A percentile compares a stretch with the other conserved stretches of the same genome.
These are phyloP conservation scores for Trachelus tabidus DNA, from an alignment of 2,888 invertebrate genomes.

Conservation along the genomic window DNA sequence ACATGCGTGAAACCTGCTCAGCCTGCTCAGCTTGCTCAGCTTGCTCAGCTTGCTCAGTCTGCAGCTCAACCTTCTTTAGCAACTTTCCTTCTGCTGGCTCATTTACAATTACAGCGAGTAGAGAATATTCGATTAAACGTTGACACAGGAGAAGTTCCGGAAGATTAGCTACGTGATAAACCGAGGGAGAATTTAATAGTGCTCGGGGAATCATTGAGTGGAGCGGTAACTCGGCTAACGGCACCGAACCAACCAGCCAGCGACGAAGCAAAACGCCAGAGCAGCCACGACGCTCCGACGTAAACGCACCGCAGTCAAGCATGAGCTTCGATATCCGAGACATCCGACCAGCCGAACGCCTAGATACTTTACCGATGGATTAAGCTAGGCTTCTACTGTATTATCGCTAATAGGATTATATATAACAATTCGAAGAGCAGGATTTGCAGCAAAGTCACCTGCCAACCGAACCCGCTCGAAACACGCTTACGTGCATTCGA, in stretches of 20 bases:
- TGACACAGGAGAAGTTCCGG: not conserved
- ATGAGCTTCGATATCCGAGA: conserved; percentile 25
- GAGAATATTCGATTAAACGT: too few relatives aligned
- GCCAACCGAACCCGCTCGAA: not conserved
- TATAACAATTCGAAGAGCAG: conserved; percentile 20
- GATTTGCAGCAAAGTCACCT: conserved; percentile 4
- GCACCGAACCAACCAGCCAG: too few relatives aligned
- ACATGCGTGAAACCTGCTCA: too few relatives aligned
- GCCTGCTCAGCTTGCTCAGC: too few relatives aligned
- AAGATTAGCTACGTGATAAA: conserved; percentile 18
- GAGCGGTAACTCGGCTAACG: conserved; percentile 7
- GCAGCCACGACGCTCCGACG: too few relatives aligned
- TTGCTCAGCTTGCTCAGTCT: too few relatives aligned
- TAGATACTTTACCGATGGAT: conserved; percentile 6
- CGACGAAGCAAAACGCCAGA: too few relatives aligned
- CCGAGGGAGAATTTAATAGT: conserved; percentile 12
- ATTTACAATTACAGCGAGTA: too few relatives aligned
- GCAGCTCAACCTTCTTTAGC: too few relatives aligned
- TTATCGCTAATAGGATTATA: conserved; percentile 26
- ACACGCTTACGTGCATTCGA: not conserved
- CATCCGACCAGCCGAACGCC: conserved; percentile 10
- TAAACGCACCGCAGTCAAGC: not conserved
- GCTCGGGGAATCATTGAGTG: conserved; percentile 16
- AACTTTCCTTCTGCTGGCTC: too few relatives aligned
- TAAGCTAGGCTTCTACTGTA: conserved; percentile 16